These are phyloP conservation scores for Agrochola lychnidis DNA, from an alignment of 2,888 invertebrate genomes.

Conservation along the genomic window DNA sequence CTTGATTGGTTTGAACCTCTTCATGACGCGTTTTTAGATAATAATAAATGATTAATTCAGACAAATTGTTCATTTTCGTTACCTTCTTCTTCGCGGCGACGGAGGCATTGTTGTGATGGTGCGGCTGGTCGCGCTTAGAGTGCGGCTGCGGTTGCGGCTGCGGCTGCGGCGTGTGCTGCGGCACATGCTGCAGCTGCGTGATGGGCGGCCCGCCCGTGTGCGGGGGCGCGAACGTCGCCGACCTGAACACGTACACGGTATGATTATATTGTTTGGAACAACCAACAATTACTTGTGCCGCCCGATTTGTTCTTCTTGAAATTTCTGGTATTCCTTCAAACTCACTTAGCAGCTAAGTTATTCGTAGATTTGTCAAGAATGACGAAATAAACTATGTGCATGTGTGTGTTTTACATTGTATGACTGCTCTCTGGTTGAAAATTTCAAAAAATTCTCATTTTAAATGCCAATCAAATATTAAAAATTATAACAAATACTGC, in stretches of 20 bases:
- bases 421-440: neutral
- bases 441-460: neutral
- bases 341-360: neutral
- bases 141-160: slow-evolving; percentile 75
- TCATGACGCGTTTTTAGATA: neutral
- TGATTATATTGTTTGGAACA: neutral
- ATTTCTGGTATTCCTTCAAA: neutral
- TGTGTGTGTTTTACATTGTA: neutral
- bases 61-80: slow-evolving; percentile 2
- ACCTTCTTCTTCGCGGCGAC: slow-evolving; percentile 85
- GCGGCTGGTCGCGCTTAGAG: slow-evolving; percentile 83
- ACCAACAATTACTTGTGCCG: neutral
- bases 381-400: neutral
- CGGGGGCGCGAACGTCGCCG: slow-evolving; percentile 78
- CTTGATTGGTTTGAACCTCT: neutral
- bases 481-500: neutral
- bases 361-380: neutral
- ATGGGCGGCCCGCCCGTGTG: slow-evolving; percentile 70
- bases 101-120: slow-evolving; percentile 77
- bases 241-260: slow-evolving; percentile 59
- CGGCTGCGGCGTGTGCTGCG: slow-evolving; percentile 77
- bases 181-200: slow-evolving; percentile 53
- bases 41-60: too few species aligned
- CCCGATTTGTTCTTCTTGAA: neutral
- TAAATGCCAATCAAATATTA: neutral